Base-by-base conservation (phyloP, 2,797 vertebrate genomes). In the Caiman crocodilus region DNA sequence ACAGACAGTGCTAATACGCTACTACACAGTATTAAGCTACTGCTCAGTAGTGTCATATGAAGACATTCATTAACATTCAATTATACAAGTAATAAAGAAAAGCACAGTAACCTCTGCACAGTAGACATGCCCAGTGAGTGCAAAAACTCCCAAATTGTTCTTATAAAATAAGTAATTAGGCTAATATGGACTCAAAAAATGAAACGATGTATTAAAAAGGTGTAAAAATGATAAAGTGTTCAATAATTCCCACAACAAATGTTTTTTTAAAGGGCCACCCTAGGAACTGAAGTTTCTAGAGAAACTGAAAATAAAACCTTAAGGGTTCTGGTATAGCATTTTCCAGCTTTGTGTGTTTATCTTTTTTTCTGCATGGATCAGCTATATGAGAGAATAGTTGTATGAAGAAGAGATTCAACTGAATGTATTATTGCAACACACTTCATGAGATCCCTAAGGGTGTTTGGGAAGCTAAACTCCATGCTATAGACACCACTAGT, bases 261-360 rank as follows among this genome's bases (percentile, higher is more conserved):
- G 92, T 92, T 96, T 96, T 96, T 91, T 93, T 97, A 92, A 94
- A 93, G 90, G 81, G 81, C 87, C 96, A 95, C 91, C 95, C 95
- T 94, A 97, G 94, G 94, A 90, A 94, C 80, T 89, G 90, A 91
- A 96, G 84, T 83, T 58, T 63, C 42, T 50, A 50, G 42, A 50
- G 42, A 50, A 50, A 50, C 9, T 50, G 42, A 50, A 77, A 50
- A 50, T 18, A 94, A 91, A 91, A 92, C 87, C 93, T 95, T 87
- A 78, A 96, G 93, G 87, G 75, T 71, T 96, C 88, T 90, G 55
- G 65, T 82, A 60, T 74, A 76, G 80, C 82, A 96, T 96, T 96
- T 96, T 94, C 91, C 85, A 97, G 94, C 90, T 94, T 92, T 96
- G 75, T 75, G 21, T 92, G 74, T 97, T 97, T 96, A 96, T 93